Evolutionary conservation across 2,888 invertebrate genomes (phyloP), one percentile per base, ranked within the genome.

Genomic region (Ametastegia equiseti): DNA sequence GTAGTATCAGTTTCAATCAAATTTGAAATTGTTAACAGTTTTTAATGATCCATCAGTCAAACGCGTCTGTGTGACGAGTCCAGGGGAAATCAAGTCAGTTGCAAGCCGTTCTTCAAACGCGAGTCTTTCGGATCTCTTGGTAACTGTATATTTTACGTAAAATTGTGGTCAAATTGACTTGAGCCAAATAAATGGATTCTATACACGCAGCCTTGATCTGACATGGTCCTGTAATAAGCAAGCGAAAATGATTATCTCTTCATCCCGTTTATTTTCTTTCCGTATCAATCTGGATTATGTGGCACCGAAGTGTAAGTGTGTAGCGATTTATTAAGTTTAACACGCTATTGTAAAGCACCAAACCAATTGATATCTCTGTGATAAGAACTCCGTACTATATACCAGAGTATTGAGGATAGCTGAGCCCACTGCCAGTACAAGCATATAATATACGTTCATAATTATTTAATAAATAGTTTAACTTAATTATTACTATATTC

Each of bases 371-470:
- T 88, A 88, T 88, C 88, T 89, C 89, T 89, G 89, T 89, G 89
- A 89, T 89, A 88, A 87, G 84, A 89, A 88, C 87, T 89, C 87
- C 88, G 85, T 89, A 88, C 88, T 88, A 60, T 60, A 71, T 36
- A 88, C 84, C 87, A 88, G 88, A 89, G 85, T 88, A 88, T 88
- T 86, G 86, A 89, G 86, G 85, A 86, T 83, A 88, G 88, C 86
- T 88, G 88, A 88, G 86, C 88, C 87, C 89, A 89, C 89, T 89
- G 89, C 89, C 89, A 89, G 89, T 89, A 89, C 87, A 89, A 86
- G 84, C 84, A 82, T 84, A 84, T 83, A 75, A 33, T 73, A 73
- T 78, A 78, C 60, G 57, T 60, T 78, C 42, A 78, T 63, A 60
- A 78, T 78, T 47, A 71, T 75, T 54, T 33, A 54, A 75, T 75